These are phyloP conservation scores for Protosalanx chinensis DNA, from an alignment of 2,797 vertebrate species.

Conservation along the genomic window DNA sequence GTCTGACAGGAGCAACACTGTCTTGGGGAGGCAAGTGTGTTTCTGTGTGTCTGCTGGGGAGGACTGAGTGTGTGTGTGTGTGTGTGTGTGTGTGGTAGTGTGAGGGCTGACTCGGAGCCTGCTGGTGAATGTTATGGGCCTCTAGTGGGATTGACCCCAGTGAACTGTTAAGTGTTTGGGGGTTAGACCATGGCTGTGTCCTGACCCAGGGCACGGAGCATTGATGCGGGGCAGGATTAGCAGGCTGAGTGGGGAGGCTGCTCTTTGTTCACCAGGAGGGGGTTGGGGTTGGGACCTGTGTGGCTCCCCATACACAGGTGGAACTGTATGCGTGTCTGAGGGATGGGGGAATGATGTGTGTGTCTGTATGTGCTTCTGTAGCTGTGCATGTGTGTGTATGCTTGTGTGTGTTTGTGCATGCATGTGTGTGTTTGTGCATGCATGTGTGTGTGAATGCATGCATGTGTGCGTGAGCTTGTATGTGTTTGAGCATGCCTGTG, in stretches of 20 bases:
- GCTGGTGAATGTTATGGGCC: neutral
- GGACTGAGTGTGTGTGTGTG: neutral
- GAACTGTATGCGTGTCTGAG: conserved; percentile 9
- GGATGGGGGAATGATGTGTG: neutral
- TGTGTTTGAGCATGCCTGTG: conserved; percentile 15
- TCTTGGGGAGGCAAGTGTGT: neutral
- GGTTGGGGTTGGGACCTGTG: neutral
- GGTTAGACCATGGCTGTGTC: neutral
- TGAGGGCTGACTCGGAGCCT: neutral
- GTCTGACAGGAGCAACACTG: neutral
- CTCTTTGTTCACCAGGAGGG: conserved; percentile 7
- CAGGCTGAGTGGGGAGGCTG: neutral
- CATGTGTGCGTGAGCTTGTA: conserved; percentile 5
- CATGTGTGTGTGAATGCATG: conserved; percentile 17
- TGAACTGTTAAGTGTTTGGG: conserved; percentile 1
- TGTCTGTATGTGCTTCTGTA: neutral
- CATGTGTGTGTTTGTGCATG: neutral
- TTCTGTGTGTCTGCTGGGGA: neutral
- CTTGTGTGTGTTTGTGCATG: conserved; percentile 8
- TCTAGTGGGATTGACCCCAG: neutral
- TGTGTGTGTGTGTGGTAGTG: neutral
- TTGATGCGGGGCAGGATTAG: neutral
- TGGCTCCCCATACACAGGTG: conserved; percentile 4
- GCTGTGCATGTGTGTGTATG: neutral
- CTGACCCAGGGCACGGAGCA: neutral